phyloP scores from a whole-genome alignment of 2,797 vertebrate species.

The Phoebastria nigripes region DNA sequence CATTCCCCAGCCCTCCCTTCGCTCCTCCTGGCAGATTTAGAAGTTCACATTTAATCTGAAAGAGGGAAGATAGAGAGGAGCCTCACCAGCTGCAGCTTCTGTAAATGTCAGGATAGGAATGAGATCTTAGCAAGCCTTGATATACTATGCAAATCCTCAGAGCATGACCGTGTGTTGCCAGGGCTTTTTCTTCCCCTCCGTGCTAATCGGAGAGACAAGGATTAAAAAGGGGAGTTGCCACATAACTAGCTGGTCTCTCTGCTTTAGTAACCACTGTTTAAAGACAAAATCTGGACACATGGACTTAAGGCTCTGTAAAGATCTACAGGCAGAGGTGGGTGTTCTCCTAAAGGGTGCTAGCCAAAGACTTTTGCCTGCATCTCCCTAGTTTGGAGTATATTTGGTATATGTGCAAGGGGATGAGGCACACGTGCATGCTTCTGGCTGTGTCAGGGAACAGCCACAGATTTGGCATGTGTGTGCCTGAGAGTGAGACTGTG shows the following conservation, averaged over 20 bases:
- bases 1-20: background rate
- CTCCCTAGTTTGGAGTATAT: background rate
- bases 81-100: slow-evolving; percentile 3
- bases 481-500: background rate
- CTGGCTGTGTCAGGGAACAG: background rate
- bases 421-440: background rate
- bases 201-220: slow-evolving; percentile 22
- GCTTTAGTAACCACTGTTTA: background rate
- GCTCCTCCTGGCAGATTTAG: background rate
- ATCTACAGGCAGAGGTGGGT: background rate
- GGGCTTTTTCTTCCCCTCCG: background rate
- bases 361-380: background rate
- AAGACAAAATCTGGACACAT: fast-evolving
- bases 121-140: slow-evolving; percentile 53
- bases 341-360: background rate
- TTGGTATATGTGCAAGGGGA: background rate
- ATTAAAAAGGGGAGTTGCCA: background rate
- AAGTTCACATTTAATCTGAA: slow-evolving; percentile 30
- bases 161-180: background rate
- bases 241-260: background rate
- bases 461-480: background rate
- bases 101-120: slow-evolving; percentile 47
- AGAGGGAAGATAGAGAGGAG: slow-evolving; percentile 8
- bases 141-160: slow-evolving; percentile 60
- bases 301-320: background rate